Base-by-base conservation (phyloP, 2,797 vertebrate genomes). In the Chrosomus eos region DNA sequence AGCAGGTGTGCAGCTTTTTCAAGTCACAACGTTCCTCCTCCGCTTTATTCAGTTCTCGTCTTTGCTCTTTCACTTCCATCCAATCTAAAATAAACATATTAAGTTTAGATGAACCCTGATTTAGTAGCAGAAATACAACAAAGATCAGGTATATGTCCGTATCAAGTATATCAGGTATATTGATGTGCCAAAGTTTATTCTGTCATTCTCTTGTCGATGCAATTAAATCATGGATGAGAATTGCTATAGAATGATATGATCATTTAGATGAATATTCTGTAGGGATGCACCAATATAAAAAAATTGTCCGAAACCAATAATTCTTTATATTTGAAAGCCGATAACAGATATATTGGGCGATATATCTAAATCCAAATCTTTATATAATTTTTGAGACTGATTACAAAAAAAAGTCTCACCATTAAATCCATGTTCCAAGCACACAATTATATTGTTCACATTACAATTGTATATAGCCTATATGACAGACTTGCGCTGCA, bases 41-140 rank as follows among this genome's bases (percentile, higher is more conserved):
- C 1, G 1, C 14, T 4, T 76, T 21, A 36, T 58, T 58, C 21
- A 36, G 5, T 8, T 58, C 73, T 36, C 8, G 19, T 7, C 18
- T 51, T 51, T 33, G 18, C 26, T 31, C 26, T 21, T 51, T 11
- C 18, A 33, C 71, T 51, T 51, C 45, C 45, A 53, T 74, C 45
- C 26, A 13, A 58, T 58, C 73, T 76, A n/a, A 58, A 76, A 38
- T 58, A 76, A 76, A 58, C 10, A 53, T 73, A 48, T 51, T 31
- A 33, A 7, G 43, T 48, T 73, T 0, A 31, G 1, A 28, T 33
- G 19, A 74, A 74, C 18, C 28, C 9, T 33, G 28, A 74, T 51
- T 33, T 33, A 53, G 7, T 11, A 33, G 72, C 45, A 33, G 16
- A 73, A 31, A 73, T 18, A n/a, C 26, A 31, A 48, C 26, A 48